Conservation (phyloP, 2,888 invertebrate species). For the Eubasilissa splendida region DNA sequence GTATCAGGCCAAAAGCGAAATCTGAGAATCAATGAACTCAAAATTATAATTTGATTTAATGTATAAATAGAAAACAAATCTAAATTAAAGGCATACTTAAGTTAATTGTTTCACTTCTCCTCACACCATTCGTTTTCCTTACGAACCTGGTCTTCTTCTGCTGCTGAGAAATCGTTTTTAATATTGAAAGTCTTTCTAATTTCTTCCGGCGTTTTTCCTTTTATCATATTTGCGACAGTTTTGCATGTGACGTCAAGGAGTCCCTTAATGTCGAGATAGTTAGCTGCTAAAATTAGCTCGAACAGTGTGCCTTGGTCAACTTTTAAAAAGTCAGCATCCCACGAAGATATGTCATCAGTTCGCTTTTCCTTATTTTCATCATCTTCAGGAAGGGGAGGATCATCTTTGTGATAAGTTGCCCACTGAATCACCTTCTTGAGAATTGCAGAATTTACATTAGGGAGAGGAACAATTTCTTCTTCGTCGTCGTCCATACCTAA, state of each 20-base stretch:
- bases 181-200: conserved; percentile 98
- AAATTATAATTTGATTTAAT: conserved; percentile 1
- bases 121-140: conserved; percentile 97
- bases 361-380: conserved; percentile 98
- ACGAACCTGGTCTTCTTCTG: conserved; percentile 98
- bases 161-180: conserved; percentile 95
- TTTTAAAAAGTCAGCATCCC: conserved; percentile 99
- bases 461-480: conserved; percentile 95
- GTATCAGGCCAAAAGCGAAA: conserved; percentile 1
- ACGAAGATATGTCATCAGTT: conserved; percentile 98
- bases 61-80: conserved; percentile 17
- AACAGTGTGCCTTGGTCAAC: conserved; percentile 98
- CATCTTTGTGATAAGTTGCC: conserved; percentile 96
- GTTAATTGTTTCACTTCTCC: conserved; percentile 75
- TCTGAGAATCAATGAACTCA: not conserved
- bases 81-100: conserved; percentile 27
- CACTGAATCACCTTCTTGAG: conserved; percentile 94
- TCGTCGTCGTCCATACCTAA: conserved; percentile 93
- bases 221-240: conserved; percentile 98
- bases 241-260: conserved; percentile 98
- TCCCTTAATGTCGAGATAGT: conserved; percentile 96
- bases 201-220: conserved; percentile 97
- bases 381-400: conserved; percentile 96
- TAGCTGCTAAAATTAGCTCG: conserved; percentile 96
- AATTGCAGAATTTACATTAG: conserved; percentile 98